phyloP scores from a whole-genome alignment of 2,797 vertebrate species.

The Cyprinella venusta region DNA sequence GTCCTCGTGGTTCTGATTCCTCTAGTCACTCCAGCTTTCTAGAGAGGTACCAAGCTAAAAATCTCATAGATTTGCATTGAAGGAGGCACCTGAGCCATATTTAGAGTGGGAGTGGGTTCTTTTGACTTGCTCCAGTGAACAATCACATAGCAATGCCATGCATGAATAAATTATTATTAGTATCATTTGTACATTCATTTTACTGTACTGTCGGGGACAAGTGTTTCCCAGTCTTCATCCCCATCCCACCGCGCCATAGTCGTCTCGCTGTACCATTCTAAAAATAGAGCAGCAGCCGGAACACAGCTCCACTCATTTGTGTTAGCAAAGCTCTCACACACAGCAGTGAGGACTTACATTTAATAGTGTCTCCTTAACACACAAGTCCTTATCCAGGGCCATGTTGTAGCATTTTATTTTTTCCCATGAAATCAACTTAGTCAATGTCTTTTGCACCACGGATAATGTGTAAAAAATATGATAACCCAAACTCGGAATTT shows the following conservation, averaged over 20 bases:
- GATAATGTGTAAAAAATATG: neutral
- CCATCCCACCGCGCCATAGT: conserved; percentile 45
- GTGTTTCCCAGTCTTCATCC: neutral
- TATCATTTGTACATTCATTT: neutral
- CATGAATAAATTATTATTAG: neutral
- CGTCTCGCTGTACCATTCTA: conserved; percentile 53
- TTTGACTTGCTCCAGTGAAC: neutral
- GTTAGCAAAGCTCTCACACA: conserved; percentile 43
- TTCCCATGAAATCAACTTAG: neutral
- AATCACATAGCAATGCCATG: neutral
- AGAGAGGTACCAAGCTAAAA: conserved; percentile 79
- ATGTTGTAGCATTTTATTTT: neutral
- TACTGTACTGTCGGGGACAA: neutral
- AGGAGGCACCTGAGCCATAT: neutral
- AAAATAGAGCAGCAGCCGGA: conserved; percentile 60
- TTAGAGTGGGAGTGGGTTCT: neutral
- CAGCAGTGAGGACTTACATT: conserved; percentile 23
- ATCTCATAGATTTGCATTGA: neutral
- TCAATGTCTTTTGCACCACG: neutral
- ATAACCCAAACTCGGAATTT: no score
- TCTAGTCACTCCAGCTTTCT: conserved; percentile 85
- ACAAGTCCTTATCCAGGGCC: neutral
- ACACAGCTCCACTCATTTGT: conserved; percentile 22
- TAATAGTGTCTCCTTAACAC: conserved; percentile 10
- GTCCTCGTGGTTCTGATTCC: conserved; percentile 87